Evolutionary conservation across 2,113 vertebrate species (phyloP).

Genomic region (Cichladusa arquata): DNA sequence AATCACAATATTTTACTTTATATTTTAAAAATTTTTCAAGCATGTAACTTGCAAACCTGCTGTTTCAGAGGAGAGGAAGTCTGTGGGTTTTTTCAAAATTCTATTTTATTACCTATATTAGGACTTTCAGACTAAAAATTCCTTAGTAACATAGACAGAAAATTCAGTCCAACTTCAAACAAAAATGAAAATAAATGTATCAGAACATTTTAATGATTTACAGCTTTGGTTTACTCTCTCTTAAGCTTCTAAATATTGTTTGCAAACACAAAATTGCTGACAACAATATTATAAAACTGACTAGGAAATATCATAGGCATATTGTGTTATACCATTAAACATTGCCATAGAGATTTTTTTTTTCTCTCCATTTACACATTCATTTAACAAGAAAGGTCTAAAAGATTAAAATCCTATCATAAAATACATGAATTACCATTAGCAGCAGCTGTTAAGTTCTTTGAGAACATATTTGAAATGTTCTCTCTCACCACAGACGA

Average conservation of each 20-base stretch:
- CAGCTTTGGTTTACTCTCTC: not conserved
- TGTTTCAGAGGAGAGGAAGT: not conserved
- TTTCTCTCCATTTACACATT: not conserved
- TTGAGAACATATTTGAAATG: not conserved
- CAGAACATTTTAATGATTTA: not conserved
- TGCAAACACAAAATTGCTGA: not conserved
- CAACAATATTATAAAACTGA: not conserved
- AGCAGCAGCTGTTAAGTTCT: not conserved
- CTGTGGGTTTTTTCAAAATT: not conserved
- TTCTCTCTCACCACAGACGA: not conserved
- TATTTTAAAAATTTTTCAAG: not conserved
- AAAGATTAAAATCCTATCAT: not conserved
- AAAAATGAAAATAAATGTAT: not conserved
- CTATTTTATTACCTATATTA: not conserved
- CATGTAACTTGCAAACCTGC: not conserved
- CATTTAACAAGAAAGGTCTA: not conserved
- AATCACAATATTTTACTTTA: not conserved
- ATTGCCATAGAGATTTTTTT: not conserved
- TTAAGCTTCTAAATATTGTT: not conserved
- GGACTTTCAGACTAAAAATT: not conserved
- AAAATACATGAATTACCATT: not conserved
- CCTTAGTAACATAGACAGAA: not conserved
- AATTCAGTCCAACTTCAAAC: not conserved
- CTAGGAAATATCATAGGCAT: not conserved
- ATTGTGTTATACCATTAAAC: not conserved